phyloP scores from a whole-genome alignment of 2,113 vertebrate species.

The Poecile atricapillus region DNA sequence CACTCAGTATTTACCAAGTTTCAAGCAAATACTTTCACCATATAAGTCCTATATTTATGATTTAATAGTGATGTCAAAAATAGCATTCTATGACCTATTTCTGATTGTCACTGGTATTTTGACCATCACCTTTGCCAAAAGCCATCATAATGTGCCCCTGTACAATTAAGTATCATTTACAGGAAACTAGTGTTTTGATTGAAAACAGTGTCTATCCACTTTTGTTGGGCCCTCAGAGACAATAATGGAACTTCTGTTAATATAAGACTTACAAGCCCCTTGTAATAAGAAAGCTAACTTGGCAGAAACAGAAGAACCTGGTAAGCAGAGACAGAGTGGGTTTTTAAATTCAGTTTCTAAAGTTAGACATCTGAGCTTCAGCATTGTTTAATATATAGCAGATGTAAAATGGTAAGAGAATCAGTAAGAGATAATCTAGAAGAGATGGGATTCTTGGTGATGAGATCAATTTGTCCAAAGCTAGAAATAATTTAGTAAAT shows the following conservation, averaged over 20 bases:
- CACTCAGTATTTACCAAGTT: constrained; percentile 37
- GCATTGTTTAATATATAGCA: not conserved
- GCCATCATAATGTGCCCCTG: not conserved
- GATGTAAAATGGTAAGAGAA: not conserved
- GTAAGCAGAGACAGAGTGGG: not conserved
- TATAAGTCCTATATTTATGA: not conserved
- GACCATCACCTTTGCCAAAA: not conserved
- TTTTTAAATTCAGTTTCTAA: not conserved
- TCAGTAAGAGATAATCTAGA: not conserved
- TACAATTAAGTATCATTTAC: not conserved
- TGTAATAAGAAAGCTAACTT: not conserved
- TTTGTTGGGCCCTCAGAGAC: not conserved
- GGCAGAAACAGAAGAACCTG: not conserved
- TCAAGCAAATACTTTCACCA: constrained; percentile 34
- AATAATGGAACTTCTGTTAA: not conserved
- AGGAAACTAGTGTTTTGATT: not conserved
- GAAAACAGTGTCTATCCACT: not conserved
- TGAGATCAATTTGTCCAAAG: not conserved
- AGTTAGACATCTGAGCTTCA: not conserved
- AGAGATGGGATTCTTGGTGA: not conserved
- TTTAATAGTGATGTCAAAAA: constrained; percentile 21
- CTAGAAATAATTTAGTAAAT: not conserved
- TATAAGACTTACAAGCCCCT: not conserved
- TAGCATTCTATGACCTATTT: not conserved
- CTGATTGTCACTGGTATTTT: not conserved